Evolutionary conservation across 2,797 vertebrate genomes (phyloP), one percentile per base, ranked within the genome.

Genomic region (Acanthurus leucopareius): DNA sequence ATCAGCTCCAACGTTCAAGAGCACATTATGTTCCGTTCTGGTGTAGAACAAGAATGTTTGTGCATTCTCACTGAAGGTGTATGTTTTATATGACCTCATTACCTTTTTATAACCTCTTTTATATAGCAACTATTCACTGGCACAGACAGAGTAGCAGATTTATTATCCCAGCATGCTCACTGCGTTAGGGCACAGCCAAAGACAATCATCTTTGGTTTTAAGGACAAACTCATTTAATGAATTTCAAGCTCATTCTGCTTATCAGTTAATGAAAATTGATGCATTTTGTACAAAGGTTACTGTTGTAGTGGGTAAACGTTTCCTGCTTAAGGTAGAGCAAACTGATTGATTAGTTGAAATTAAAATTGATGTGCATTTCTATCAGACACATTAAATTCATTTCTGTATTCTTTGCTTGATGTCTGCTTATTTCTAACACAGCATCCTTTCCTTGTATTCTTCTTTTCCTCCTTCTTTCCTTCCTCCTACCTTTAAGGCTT

Each of bases 401-500:
- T 77, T 69, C 35, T 65, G 11, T 49, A 4, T 52, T 20, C 52
- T 68, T 44, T n/a, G 16, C 51, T 28, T 76, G 20, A 35, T 14
- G 15, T 28, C 51, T 57, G 15, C 11, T 10, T 63, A n/a, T 53
- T 61, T 86, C 57, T 54, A 51, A 86, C 4, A 45, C 10, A 59
- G 7, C 40, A 17, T 42, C 11, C 20, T 7, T 61, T 75, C 25
- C 20, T 38, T 56, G 8, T 48, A 10, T n/a, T 62, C 35, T 44
- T 44, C 32, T 20, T 64, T 59, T 35, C 6, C 32, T 42, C 40
- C 9, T 14, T 70, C 25, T 42, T 40, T n/a, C 35, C 59, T 61
- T 3, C 19, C 40, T 52, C 9, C 35, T 48, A 35, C 54, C 58
- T 58, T 8, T 16, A 51, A 96, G 95, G 93, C 73, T 10, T 87